Conservation (phyloP, 2,888 invertebrate genomes). For the Perdita meconis region DNA sequence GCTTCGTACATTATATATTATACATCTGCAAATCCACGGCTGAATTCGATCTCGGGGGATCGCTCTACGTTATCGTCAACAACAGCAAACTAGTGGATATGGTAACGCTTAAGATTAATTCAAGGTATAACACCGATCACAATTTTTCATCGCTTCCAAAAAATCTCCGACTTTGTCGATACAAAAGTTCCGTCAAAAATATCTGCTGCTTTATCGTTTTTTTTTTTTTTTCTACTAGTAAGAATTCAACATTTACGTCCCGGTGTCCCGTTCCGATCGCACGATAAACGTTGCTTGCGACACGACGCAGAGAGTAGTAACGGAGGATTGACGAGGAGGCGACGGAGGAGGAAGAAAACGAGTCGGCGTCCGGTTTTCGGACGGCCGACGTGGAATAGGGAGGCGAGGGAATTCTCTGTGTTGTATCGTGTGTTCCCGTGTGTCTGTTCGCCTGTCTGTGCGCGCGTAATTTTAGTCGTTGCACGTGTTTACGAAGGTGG, state of each 20-base stretch:
- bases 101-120: slow-evolving; percentile 71
- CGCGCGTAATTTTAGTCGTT: neutral
- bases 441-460: too few species aligned
- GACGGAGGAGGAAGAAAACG: neutral
- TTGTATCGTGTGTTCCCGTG: too few species aligned
- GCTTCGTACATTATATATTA: slow-evolving; percentile 9
- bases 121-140: slow-evolving; percentile 77
- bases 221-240: slow-evolving; percentile 48
- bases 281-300: neutral
- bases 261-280: slow-evolving; percentile 48
- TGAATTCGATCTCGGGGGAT: slow-evolving; percentile 32
- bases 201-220: slow-evolving; percentile 73
- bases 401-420: neutral
- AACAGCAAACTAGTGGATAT: slow-evolving; percentile 80
- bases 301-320: neutral
- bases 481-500: neutral
- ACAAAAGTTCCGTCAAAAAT: slow-evolving; percentile 80
- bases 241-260: slow-evolving; percentile 50
- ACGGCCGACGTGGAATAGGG: neutral
- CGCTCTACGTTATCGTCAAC: slow-evolving; percentile 77
- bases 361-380: neutral
- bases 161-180: slow-evolving; percentile 70
- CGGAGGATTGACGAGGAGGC: neutral
- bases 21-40: slow-evolving; percentile 28
- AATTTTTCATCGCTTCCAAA: slow-evolving; percentile 73